Percentiles rank a stretch among this genome's conserved stretches.
phyloP scores from a whole-genome alignment of 1,140 invertebrate genomes.

The Microplitis mediator region DNA sequence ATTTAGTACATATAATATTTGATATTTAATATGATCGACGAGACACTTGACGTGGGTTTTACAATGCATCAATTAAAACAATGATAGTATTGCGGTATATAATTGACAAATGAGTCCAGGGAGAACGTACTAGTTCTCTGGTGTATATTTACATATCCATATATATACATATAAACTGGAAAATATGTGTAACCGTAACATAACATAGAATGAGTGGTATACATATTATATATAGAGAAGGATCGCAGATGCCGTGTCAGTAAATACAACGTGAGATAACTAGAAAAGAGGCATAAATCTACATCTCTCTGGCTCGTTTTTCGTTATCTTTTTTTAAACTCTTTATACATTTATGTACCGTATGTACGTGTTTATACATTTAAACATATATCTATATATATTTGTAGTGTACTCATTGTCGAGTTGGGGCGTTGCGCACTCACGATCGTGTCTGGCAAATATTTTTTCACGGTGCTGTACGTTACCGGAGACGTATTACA shows the following conservation, averaged over 20 bases:
- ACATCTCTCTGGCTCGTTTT: neutral
- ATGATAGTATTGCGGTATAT: constrained; percentile 13
- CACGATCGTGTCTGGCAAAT: constrained; percentile 18
- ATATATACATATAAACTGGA: neutral
- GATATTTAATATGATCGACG: neutral
- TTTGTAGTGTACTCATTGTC: too few relatives aligned
- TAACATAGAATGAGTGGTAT: neutral
- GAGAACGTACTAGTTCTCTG: constrained; percentile 20
- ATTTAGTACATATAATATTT: neutral
- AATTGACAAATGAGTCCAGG: constrained; percentile 23
- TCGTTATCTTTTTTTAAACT: neutral
- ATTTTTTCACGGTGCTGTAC: constrained; percentile 14
- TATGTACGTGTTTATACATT: neutral
- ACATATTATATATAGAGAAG: neutral
- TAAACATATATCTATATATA: neutral
- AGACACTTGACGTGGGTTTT: neutral
- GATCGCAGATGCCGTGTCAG: constrained; percentile 3
- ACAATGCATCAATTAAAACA: constrained; percentile 25
- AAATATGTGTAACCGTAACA: neutral
- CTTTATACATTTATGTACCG: too few relatives aligned
- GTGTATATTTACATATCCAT: neutral
- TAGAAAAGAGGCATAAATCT: constrained; percentile 32
- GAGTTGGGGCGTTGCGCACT: constrained; percentile 9
- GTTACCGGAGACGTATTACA: constrained; percentile 13
- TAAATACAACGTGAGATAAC: constrained; percentile 29